These are phyloP conservation scores for Sebastes vulpes DNA, from an alignment of 2,797 vertebrate species.

Conservation along the genomic window DNA sequence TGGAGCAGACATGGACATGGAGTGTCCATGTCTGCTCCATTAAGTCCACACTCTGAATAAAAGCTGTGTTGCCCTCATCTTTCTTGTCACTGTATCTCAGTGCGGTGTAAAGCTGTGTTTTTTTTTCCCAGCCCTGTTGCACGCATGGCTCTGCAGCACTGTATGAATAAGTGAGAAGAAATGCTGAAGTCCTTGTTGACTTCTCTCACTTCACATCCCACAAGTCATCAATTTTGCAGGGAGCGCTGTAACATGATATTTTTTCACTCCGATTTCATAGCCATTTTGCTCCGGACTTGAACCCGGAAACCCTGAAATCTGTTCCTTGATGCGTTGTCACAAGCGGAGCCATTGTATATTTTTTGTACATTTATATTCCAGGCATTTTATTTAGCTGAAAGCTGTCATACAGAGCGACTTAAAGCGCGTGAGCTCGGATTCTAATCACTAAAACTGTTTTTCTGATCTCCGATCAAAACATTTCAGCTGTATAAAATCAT, in stretches of 20 bases:
- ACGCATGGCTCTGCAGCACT: not conserved
- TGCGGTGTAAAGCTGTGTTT: not conserved
- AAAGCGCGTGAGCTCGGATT: not conserved
- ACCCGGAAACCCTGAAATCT: slow-evolving; percentile 43
- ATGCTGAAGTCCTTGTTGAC: slow-evolving; percentile 26
- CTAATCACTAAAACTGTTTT: slow-evolving; percentile 5
- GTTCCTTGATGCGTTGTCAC: slow-evolving; percentile 17
- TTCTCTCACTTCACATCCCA: slow-evolving; percentile 38
- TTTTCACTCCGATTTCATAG: slow-evolving; percentile 20
- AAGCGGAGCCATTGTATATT: slow-evolving; percentile 20
- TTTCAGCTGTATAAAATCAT: slow-evolving; percentile 26
- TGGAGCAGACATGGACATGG: not conserved
- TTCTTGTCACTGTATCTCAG: not conserved
- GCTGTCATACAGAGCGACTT: not conserved
- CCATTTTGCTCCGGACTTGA: slow-evolving; percentile 48
- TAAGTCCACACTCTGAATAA: slow-evolving; percentile 29
- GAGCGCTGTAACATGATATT: slow-evolving; percentile 28
- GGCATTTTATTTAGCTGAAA: slow-evolving; percentile 7
- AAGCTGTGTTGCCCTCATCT: slow-evolving; percentile 18
- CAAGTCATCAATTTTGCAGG: slow-evolving; percentile 58
- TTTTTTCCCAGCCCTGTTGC: not conserved
- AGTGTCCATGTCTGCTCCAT: slow-evolving; percentile 39
- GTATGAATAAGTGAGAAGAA: slow-evolving; percentile 31
- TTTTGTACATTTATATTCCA: slow-evolving; percentile 38
- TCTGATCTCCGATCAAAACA: slow-evolving; percentile 34